Evolutionary conservation across 2,797 vertebrate species (phyloP), one percentile per base, ranked within the genome.

Genomic region (Rhinoraja longicauda): DNA sequence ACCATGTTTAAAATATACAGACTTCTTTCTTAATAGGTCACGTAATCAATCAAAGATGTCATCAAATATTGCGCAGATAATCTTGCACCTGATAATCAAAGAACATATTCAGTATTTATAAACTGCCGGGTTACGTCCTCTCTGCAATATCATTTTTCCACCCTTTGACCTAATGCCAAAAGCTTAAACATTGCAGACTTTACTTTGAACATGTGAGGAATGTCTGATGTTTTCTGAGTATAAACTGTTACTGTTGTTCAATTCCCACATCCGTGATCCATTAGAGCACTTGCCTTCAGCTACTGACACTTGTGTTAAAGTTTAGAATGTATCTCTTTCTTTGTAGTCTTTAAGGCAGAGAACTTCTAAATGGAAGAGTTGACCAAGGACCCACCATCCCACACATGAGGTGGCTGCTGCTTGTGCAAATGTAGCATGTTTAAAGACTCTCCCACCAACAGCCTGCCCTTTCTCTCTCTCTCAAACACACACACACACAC

Each of bases 71-170:
- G 7, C 62, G 36, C 62, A 88, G 9, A n/a, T 64, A 62, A 62
- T 86, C 29, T 13, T 62, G 59, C 59, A 36, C 88, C 64, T 88
- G 84, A 88, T 86, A 64, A 88, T 67, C n/a, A 32, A 88, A 32
- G 64, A 62, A 32, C n/a, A 67, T 7, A 36, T 88, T 88, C 17
- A 88, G n/a, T 88, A 88, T 67, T 64, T 88, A 67, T 67, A 88
- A 88, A 88, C 62, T 64, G 57, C 29, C 88, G 21, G 32, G n/a
- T 64, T 24, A 36, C 59, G 21, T 6, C n/a, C 13, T 88, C 59
- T 32, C 1, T 86, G 29, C 81, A 19, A 15, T 21, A 64, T 32
- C 59, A 15, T n/a, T 84, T 53, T 4, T 39, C 76, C 78, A 45
- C 81, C 84, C 13, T 84, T 84, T 59, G 81, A 59, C 57, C 81